A percentile compares a stretch with the other conserved stretches of the same genome.
These are phyloP conservation scores for Alexandromys fortis DNA, from an alignment of 2,113 vertebrate species.

Conservation along the genomic window DNA sequence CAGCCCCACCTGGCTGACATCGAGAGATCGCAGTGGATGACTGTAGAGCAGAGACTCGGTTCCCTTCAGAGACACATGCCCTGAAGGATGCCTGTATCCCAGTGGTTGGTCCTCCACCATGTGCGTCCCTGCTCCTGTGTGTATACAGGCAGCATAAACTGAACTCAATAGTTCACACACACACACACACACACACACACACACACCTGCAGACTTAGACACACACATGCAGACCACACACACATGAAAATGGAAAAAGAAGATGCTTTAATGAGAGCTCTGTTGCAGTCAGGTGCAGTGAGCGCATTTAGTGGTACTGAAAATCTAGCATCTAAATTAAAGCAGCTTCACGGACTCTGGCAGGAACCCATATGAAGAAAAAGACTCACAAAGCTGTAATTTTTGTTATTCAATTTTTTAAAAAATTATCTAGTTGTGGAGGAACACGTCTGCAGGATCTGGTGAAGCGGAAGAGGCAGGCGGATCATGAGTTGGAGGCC, in stretches of 20 bases:
- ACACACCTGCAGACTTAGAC: background rate
- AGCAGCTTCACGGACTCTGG: background rate
- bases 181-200: too few relatives aligned
- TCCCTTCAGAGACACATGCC: background rate
- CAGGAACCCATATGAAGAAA: conserved; percentile 1
- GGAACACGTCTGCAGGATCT: background rate
- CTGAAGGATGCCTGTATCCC: background rate
- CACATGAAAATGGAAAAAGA: background rate
- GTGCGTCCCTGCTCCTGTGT: background rate
- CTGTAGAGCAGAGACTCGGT: background rate
- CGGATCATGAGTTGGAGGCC: background rate
- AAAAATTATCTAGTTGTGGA: background rate
- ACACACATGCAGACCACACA: background rate
- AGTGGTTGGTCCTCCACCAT: background rate
- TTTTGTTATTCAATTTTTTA: background rate
- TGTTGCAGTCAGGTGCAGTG: background rate
- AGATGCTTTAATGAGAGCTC: background rate
- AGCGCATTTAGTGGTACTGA: background rate
- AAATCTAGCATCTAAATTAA: conserved; percentile 35
- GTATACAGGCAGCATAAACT: background rate
- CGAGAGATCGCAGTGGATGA: too few relatives aligned
- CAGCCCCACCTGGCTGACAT: too few relatives aligned
- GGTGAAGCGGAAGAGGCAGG: background rate
- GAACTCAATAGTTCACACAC: background rate
- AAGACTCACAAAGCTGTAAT: background rate